Evolutionary conservation across 2,113 vertebrate genomes (phyloP).

Genomic region (Ailuropoda melanoleuca): DNA sequence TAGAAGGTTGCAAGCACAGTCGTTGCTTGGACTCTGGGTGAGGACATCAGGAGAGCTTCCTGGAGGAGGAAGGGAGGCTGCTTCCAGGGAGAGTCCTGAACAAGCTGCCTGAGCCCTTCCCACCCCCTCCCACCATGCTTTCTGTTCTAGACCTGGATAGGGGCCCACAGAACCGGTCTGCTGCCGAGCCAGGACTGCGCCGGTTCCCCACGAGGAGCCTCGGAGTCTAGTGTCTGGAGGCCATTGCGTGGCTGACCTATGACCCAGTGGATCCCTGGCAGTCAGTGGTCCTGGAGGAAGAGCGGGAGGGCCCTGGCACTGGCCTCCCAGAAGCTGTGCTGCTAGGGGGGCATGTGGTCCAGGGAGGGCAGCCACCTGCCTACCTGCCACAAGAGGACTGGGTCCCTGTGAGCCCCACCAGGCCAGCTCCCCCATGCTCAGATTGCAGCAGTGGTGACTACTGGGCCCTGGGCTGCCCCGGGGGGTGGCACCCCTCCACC

Average conservation of each 20-base stretch:
- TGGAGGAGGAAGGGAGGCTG: not conserved
- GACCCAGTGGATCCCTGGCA: not conserved
- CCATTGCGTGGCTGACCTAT: not conserved
- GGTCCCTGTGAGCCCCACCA: fast-evolving
- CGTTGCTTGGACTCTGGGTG: not conserved
- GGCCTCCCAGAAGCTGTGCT: not conserved
- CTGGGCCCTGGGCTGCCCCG: slow-evolving; percentile 80
- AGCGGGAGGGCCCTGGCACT: not conserved
- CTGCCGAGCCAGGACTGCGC: not conserved
- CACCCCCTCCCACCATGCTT: fast-evolving
- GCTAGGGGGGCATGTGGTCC: not conserved
- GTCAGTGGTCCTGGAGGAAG: not conserved
- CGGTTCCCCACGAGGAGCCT: not conserved
- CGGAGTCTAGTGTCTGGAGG: not conserved
- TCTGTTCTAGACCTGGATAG: slow-evolving; percentile 64
- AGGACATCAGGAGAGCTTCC: not conserved
- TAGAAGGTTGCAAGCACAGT: not conserved
- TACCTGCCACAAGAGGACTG: slow-evolving; percentile 65
- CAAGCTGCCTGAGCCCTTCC: not conserved
- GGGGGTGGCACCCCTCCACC: slow-evolving; percentile 31
- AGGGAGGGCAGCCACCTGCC: fast-evolving
- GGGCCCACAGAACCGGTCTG: not conserved
- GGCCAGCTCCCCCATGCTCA: not conserved
- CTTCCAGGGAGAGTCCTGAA: not conserved
- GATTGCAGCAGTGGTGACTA: slow-evolving; percentile 83